These are phyloP conservation scores for Elaphurus davidianus DNA, from an alignment of 2,113 vertebrate genomes.

Conservation along the genomic window DNA sequence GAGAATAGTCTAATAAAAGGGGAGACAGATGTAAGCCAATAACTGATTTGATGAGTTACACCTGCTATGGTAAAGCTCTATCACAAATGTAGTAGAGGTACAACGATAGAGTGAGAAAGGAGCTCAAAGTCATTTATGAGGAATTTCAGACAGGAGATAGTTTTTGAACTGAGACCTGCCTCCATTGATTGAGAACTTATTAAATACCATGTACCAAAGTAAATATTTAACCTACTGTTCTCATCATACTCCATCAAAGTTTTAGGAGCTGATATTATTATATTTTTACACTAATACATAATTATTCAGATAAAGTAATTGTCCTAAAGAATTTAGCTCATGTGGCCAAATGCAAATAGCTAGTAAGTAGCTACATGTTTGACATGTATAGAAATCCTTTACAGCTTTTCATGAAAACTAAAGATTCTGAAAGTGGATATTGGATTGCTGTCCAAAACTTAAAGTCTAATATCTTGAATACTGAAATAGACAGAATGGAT, in stretches of 20 bases:
- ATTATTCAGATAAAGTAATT: neutral
- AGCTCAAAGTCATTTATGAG: neutral
- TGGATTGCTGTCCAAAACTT: conserved; percentile 21
- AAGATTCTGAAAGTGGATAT: neutral
- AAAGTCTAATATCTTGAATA: neutral
- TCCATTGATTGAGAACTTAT: neutral
- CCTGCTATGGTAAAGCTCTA: neutral
- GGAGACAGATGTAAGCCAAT: neutral
- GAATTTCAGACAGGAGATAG: neutral
- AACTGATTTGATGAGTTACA: neutral
- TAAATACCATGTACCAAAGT: neutral
- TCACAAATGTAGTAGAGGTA: neutral
- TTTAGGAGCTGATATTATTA: neutral
- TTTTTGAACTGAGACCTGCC: neutral
- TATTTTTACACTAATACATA: neutral
- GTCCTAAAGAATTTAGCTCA: neutral
- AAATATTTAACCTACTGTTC: neutral
- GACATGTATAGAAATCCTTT: conserved; percentile 57
- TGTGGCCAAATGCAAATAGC: neutral
- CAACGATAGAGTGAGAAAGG: neutral
- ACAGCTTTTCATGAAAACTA: conserved; percentile 56
- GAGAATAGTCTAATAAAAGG: neutral
- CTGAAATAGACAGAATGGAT: neutral
- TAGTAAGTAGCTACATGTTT: neutral
- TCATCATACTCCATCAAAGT: neutral